These are phyloP conservation scores for Drosophila pseudoobscura DNA, from an alignment of 1,140 invertebrate genomes.

Conservation along the genomic window DNA sequence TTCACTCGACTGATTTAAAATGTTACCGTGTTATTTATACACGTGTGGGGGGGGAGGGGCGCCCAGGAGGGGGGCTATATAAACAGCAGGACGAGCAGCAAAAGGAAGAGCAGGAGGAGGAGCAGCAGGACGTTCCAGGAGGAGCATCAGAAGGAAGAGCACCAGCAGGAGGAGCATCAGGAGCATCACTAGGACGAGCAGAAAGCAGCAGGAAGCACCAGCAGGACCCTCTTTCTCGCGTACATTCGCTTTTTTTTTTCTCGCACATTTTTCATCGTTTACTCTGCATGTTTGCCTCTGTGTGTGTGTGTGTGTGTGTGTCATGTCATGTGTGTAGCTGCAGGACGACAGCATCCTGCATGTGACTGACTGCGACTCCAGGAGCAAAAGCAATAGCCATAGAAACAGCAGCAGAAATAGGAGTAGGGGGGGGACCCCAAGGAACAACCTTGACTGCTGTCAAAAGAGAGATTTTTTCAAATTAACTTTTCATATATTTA, in stretches of 20 bases:
- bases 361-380: constrained; percentile 75
- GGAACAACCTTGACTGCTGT: constrained; percentile 35
- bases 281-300: constrained; percentile 28
- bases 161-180: constrained; percentile 4
- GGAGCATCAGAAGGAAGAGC: constrained; percentile 3
- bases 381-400: constrained; percentile 18
- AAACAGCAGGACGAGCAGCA: constrained; percentile 2
- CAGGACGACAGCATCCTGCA: constrained; percentile 68
- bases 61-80: too few species aligned
- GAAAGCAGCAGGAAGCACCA: too few species aligned
- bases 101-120: constrained; percentile 26
- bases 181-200: too few species aligned
- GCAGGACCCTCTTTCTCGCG: constrained; percentile 6
- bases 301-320: constrained; percentile 13
- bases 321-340: constrained; percentile 39
- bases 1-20: constrained; percentile 80
- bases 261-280: constrained; percentile 77
- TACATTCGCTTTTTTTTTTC: constrained; percentile 38
- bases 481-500: constrained; percentile 82
- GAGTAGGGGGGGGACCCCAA: not conserved
- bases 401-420: constrained; percentile 9
- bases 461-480: constrained; percentile 82
- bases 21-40: constrained; percentile 79
- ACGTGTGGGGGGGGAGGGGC: constrained; percentile 43
- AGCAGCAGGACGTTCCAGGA: not conserved